A percentile compares a stretch with the other conserved stretches of the same genome.
Conservation (phyloP, 2,797 vertebrate species). For the Bovichtus diacanthus region DNA sequence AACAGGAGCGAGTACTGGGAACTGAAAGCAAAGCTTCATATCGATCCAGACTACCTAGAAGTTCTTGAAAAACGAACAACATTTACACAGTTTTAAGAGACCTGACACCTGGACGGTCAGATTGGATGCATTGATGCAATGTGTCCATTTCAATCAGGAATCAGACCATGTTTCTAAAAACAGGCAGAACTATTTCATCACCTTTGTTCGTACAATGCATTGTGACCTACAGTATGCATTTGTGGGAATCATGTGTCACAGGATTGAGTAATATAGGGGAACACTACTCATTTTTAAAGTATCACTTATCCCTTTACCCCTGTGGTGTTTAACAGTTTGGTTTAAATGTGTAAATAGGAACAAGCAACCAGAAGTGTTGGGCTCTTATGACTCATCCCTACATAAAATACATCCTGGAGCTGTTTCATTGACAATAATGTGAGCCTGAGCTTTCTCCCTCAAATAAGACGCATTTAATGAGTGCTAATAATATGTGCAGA, state of each 20-base stretch:
- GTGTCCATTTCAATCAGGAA: constrained; percentile 51
- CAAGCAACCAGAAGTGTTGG: constrained; percentile 52
- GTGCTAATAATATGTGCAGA: constrained; percentile 57
- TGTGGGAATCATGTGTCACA: constrained; percentile 43
- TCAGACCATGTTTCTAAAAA: constrained; percentile 26
- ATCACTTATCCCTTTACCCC: constrained; percentile 56
- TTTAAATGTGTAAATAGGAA: constrained; percentile 70
- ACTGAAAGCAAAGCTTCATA: constrained; percentile 97
- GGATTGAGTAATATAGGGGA: constrained; percentile 35
- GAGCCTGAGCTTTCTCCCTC: constrained; percentile 57
- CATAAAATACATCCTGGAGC: constrained; percentile 54
- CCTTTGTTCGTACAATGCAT: constrained; percentile 29
- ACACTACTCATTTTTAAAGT: constrained; percentile 54
- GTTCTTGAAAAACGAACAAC: constrained; percentile 99
- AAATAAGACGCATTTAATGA: constrained; percentile 67
- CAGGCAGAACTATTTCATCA: constrained; percentile 19
- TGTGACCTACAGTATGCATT: constrained; percentile 36
- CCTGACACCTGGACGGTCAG: background rate
- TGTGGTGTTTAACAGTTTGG: constrained; percentile 57
- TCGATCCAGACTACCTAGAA: constrained; percentile 99
- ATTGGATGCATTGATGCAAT: constrained; percentile 21
- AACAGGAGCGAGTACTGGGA: constrained; percentile 98
- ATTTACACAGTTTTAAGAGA: constrained; percentile 95
- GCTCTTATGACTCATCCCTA: constrained; percentile 67
- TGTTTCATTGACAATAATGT: constrained; percentile 60